Evolutionary conservation across 2,113 vertebrate genomes (phyloP).

Genomic region (Aix galericulata): DNA sequence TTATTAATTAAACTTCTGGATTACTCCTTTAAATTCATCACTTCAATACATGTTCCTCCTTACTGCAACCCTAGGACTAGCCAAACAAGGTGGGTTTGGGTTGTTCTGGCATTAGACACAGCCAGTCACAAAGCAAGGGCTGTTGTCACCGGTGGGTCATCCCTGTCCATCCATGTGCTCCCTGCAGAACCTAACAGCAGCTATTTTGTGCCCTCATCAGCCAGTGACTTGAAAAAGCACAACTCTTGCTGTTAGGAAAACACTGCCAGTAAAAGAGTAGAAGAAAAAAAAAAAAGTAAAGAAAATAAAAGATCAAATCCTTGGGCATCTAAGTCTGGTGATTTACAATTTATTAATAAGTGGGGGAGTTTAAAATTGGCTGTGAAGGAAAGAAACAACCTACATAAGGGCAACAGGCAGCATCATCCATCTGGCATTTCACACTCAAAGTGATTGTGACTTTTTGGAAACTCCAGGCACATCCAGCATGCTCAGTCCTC

Average conservation of each 20-base stretch:
- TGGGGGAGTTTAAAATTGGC: background rate
- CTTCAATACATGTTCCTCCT: background rate
- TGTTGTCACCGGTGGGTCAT: background rate
- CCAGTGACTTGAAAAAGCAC: background rate
- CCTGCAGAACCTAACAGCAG: background rate
- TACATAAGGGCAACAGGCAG: background rate
- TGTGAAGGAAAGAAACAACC: background rate
- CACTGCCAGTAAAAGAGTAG: no score
- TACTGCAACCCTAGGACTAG: background rate
- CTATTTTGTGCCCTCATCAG: background rate
- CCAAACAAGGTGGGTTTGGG: background rate
- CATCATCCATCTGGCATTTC: background rate
- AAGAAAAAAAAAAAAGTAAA: no score
- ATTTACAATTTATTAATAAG: background rate
- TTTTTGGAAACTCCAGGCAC: background rate
- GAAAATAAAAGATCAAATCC: background rate
- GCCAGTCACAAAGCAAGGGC: background rate
- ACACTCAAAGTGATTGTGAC: background rate
- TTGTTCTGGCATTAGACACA: background rate
- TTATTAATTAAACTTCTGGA: background rate
- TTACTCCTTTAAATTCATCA: background rate
- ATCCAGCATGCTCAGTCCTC: background rate
- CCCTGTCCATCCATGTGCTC: background rate
- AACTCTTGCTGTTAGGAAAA: background rate
- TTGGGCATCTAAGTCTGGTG: background rate